A percentile compares a stretch with the other conserved stretches of the same genome.
Conservation (phyloP, 2,797 vertebrate genomes). For the Onychomys arenicola region DNA sequence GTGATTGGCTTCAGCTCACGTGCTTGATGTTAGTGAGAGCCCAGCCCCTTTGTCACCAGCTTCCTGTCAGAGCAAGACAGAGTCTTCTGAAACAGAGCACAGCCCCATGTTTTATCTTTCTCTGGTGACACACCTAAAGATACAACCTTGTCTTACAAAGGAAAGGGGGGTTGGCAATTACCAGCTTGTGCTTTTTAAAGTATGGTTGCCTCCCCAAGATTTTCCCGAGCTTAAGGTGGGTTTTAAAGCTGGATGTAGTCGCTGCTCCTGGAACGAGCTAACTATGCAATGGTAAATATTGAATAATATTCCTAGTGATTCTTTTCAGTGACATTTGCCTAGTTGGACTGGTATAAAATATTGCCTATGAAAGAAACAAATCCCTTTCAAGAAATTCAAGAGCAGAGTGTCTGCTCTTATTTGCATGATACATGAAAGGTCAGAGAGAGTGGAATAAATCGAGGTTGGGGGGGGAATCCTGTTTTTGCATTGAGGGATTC, state of each 20-base stretch:
- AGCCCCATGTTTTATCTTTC: not conserved
- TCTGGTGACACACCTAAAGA: not conserved
- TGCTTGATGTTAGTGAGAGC: constrained; percentile 20
- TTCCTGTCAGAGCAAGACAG: constrained; percentile 32
- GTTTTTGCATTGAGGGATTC: constrained; percentile 70
- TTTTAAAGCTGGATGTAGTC: constrained; percentile 7
- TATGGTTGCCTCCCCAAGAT: not conserved
- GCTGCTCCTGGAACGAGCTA: not conserved
- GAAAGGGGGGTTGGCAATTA: not conserved
- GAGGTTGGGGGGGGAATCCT: constrained; percentile 47
- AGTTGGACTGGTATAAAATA: constrained; percentile 66
- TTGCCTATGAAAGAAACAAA: constrained; percentile 69
- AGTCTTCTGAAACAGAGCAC: not conserved
- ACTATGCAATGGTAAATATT: constrained; percentile 63
- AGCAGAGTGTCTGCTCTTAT: constrained; percentile 50
- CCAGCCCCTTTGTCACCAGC: not conserved
- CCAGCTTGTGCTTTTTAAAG: constrained; percentile 36
- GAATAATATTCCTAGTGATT: constrained; percentile 70
- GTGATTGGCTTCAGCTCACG: not conserved
- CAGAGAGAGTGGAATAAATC: constrained; percentile 73
- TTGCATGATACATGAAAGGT: constrained; percentile 78
- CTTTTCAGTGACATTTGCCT: constrained; percentile 79
- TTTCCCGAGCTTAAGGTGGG: not conserved
- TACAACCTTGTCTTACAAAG: constrained; percentile 11
- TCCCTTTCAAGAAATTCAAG: constrained; percentile 74